These are phyloP conservation scores for Drosophila nigritarsus DNA, from an alignment of 2,888 invertebrate species.

Conservation along the genomic window DNA sequence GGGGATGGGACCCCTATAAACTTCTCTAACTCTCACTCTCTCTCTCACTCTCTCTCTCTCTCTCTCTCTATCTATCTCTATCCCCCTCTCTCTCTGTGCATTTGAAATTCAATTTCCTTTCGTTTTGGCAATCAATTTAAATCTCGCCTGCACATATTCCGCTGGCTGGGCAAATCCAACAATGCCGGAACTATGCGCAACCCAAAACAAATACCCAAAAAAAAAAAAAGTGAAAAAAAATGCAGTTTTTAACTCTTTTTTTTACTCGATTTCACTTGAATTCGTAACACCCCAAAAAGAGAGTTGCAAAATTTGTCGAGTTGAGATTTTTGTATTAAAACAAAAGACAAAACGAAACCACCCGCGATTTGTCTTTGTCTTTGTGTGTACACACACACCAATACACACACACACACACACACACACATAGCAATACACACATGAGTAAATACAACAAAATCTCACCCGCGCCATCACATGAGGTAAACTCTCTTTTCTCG, in stretches of 20 bases:
- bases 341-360: conserved; percentile 73
- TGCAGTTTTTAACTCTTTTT: conserved; percentile 69
- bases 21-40: not conserved
- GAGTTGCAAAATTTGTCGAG: conserved; percentile 67
- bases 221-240: conserved; percentile 11
- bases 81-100: conserved; percentile 7
- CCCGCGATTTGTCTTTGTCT: conserved; percentile 67
- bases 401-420: conserved; percentile 14
- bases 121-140: conserved; percentile 74
- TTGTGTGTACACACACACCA: conserved; percentile 26
- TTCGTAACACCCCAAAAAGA: conserved; percentile 72
- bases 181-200: conserved; percentile 70
- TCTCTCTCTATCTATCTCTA: not conserved
- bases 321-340: conserved; percentile 62
- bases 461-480: conserved; percentile 74
- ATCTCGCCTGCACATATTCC: conserved; percentile 55
- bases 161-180: conserved; percentile 59
- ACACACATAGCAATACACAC: not conserved
- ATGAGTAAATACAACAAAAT: conserved; percentile 40
- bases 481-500: conserved; percentile 61
- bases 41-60: not conserved
- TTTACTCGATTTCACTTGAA: conserved; percentile 73
- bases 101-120: conserved; percentile 77
- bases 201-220: conserved; percentile 56
- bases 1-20: not conserved